Evolutionary conservation across 2,113 vertebrate species (phyloP), one percentile per base, ranked within the genome.

Genomic region (Psilopsiagon aurifrons): DNA sequence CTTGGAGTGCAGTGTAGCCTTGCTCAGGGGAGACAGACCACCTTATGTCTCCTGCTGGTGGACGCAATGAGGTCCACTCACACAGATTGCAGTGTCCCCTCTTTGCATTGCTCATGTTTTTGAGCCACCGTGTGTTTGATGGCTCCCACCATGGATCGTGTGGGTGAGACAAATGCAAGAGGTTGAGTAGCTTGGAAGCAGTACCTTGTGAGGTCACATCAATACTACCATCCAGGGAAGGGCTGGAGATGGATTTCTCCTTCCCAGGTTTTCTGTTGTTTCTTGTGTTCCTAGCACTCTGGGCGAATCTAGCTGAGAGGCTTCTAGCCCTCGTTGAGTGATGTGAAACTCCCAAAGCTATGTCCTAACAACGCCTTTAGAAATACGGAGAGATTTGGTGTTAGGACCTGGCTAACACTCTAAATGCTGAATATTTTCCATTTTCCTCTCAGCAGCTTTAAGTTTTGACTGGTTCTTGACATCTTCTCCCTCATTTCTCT

Each of bases 351-450:
- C 73, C 80, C 19, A 49, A 78, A 78, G 51, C 57, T 78, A 8
- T 33, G 7, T 82, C 60, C 83, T 78, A 67, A 46, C 28, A 64
- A 4, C 5, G 8, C 31, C 43, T 74, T 80, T 6, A 49, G 79
- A 91, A 87, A 16, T 8, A 33, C 1, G 13, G 0, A 59, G 43
- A 71, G 27, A 22, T 64, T 46, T 64, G 62, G 43, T 83, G 68
- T 81, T 67, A 64, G 54, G 28, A 83, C 47, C 35, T 75, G 73
- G 37, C 55, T 75, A 37, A 35, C 25, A 29, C 54, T 28, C 44
- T 18, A 62, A 67, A 81, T 73, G 75, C 8, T 60, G 51, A 47
- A 25, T 62, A 86, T 84, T 95, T 97, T 88, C 83, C 41, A 29
- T 83, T 59, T 88, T 86, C 15, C 39, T 71, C 31, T 75, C 25